phyloP scores from a whole-genome alignment of 1,140 invertebrate genomes.

The Tetranychus urticae region DNA sequence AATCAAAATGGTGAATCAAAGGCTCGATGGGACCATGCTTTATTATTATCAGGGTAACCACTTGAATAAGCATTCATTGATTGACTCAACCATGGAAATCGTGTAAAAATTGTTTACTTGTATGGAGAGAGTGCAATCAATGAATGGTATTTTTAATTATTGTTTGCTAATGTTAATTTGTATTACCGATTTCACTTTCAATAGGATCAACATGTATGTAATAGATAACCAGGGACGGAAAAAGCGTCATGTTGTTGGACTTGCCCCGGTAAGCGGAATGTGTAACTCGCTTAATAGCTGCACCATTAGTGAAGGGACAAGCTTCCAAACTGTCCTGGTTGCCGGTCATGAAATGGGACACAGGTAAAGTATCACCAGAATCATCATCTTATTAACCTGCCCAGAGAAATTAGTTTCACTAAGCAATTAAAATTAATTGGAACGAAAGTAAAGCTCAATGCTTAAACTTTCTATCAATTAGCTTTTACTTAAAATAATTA shows the following conservation, averaged over 20 bases:
- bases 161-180: background rate
- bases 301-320: slow-evolving; percentile 35
- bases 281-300: slow-evolving; percentile 33
- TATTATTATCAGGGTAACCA: slow-evolving; percentile 34
- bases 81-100: too few relatives aligned
- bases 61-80: too few relatives aligned
- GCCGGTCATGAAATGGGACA: slow-evolving; percentile 37
- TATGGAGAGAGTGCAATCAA: too few relatives aligned
- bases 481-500: background rate
- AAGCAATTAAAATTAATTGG: background rate
- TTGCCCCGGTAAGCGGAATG: slow-evolving; percentile 37
- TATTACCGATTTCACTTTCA: slow-evolving; percentile 2
- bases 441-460: background rate
- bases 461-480: background rate
- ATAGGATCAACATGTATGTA: slow-evolving; percentile 15
- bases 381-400: background rate
- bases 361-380: slow-evolving; percentile 17
- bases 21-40: slow-evolving; percentile 36
- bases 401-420: background rate
- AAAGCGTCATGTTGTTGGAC: slow-evolving; percentile 19
- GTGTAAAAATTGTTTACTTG: too few relatives aligned
- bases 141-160: background rate
- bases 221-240: slow-evolving; percentile 12
- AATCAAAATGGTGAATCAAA: slow-evolving; percentile 20
- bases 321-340: slow-evolving; percentile 37